These are phyloP conservation scores for Protosalanx chinensis DNA, from an alignment of 2,797 vertebrate species.

Conservation along the genomic window DNA sequence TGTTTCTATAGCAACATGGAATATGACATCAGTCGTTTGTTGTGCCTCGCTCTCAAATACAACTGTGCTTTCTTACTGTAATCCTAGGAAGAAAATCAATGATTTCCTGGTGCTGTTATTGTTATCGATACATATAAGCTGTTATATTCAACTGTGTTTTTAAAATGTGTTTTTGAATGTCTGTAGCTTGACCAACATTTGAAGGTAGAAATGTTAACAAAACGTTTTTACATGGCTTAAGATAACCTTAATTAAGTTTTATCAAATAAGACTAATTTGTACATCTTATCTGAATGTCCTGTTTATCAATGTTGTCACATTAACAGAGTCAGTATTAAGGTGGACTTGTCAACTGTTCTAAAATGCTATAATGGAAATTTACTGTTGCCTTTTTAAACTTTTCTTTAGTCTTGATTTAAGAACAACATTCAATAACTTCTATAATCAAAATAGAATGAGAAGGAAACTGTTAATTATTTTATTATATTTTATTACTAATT, in stretches of 20 bases:
- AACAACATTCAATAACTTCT: slow-evolving; percentile 11
- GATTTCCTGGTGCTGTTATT: slow-evolving; percentile 28
- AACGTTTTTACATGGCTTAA: slow-evolving; percentile 43
- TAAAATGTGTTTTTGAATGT: too few species aligned
- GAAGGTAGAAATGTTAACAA: slow-evolving; percentile 33
- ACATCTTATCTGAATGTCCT: slow-evolving; percentile 3
- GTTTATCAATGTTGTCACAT: slow-evolving; percentile 15
- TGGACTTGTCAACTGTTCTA: slow-evolving; percentile 10
- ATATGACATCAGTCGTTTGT: too few species aligned
- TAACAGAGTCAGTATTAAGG: slow-evolving; percentile 19
- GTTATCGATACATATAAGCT: background rate
- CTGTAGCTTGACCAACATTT: slow-evolving; percentile 20
- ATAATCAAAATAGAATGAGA: slow-evolving; percentile 57
- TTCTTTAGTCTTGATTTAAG: background rate
- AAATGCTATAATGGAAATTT: background rate
- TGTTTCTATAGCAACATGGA: background rate
- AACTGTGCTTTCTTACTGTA: background rate
- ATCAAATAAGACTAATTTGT: background rate
- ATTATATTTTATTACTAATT: slow-evolving; percentile 51
- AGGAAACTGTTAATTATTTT: slow-evolving; percentile 44
- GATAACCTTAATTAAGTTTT: slow-evolving; percentile 22
- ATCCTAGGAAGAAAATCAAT: background rate
- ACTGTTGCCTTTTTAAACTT: background rate
- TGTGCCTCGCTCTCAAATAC: background rate
- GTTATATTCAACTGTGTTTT: background rate